Conservation (phyloP, 2,888 invertebrate species). For the Drosophila birchii region DNA sequence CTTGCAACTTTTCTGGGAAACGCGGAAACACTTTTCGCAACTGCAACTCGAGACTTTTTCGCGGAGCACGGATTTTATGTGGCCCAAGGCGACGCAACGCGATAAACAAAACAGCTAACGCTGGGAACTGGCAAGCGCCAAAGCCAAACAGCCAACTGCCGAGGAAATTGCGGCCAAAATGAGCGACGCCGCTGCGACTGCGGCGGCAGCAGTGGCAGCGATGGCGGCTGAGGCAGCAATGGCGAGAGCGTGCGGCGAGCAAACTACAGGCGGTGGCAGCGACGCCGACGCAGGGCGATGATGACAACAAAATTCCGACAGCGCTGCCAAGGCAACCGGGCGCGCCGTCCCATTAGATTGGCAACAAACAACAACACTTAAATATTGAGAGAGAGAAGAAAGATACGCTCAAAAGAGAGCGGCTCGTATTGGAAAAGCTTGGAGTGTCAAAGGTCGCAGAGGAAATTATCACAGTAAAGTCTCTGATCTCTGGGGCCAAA, state of each 20-base stretch:
- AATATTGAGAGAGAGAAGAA: background rate
- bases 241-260: slow-evolving; percentile 27
- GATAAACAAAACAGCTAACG: slow-evolving; percentile 40
- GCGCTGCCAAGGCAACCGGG: slow-evolving; percentile 65
- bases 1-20: background rate
- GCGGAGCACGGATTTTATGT: slow-evolving; percentile 23
- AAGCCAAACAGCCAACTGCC: slow-evolving; percentile 75
- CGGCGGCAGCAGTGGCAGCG: slow-evolving; percentile 36
- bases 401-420: slow-evolving; percentile 23
- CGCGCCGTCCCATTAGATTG: slow-evolving; percentile 15
- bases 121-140: slow-evolving; percentile 41
- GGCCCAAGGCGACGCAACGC: slow-evolving; percentile 23
- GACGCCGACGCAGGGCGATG: slow-evolving; percentile 38
- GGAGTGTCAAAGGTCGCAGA: slow-evolving; percentile 5
- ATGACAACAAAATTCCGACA: slow-evolving; percentile 27
- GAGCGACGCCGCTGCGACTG: slow-evolving; percentile 44
- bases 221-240: slow-evolving; percentile 16
- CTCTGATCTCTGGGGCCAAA: slow-evolving; percentile 24
- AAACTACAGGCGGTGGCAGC: slow-evolving; percentile 14
- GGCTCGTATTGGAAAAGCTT: slow-evolving; percentile 15
- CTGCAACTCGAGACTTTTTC: slow-evolving; percentile 30
- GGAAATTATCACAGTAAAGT: background rate
- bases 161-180: slow-evolving; percentile 68
- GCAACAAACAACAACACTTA: slow-evolving; percentile 27
- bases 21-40: slow-evolving; percentile 23